Percentiles rank a stretch among this genome's conserved stretches.
These are phyloP conservation scores for Lutraria rhynchaena DNA, from an alignment of 1,140 invertebrate species.

Conservation along the genomic window DNA sequence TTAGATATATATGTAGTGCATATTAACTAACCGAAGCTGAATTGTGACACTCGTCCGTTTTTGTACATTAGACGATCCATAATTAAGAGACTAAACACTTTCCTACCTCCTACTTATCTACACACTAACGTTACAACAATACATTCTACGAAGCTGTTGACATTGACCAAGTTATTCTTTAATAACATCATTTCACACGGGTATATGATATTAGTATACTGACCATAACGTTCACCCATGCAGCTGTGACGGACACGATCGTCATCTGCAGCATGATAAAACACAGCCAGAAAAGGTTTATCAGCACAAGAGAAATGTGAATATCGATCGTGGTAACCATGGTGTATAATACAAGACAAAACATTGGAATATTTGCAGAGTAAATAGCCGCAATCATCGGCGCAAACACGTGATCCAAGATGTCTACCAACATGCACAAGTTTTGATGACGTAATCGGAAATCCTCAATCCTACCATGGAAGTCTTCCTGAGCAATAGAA, in stretches of 20 bases:
- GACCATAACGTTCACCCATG: constrained; percentile 47
- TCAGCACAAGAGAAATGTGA: constrained; percentile 49
- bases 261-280: constrained; percentile 53
- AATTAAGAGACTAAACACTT: too few relatives aligned
- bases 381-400: constrained; percentile 44
- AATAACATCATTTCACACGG: too few relatives aligned
- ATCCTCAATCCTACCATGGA: constrained; percentile 46
- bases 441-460: constrained; percentile 56
- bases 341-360: constrained; percentile 51
- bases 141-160: too few relatives aligned
- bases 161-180: too few relatives aligned
- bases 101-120: too few relatives aligned
- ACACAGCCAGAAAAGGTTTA: constrained; percentile 57
- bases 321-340: constrained; percentile 43
- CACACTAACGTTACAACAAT: too few relatives aligned
- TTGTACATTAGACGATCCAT: too few relatives aligned
- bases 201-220: too few relatives aligned
- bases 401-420: constrained; percentile 37
- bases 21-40: too few relatives aligned
- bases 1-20: too few relatives aligned
- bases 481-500: constrained; percentile 21
- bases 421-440: constrained; percentile 24
- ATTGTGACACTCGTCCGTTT: too few relatives aligned
- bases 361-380: constrained; percentile 57
- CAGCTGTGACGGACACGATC: constrained; percentile 38